A percentile compares a stretch with the other conserved stretches of the same genome.
Evolutionary conservation across 2,888 invertebrate genomes (phyloP).

Genomic region (Cabera pusaria): DNA sequence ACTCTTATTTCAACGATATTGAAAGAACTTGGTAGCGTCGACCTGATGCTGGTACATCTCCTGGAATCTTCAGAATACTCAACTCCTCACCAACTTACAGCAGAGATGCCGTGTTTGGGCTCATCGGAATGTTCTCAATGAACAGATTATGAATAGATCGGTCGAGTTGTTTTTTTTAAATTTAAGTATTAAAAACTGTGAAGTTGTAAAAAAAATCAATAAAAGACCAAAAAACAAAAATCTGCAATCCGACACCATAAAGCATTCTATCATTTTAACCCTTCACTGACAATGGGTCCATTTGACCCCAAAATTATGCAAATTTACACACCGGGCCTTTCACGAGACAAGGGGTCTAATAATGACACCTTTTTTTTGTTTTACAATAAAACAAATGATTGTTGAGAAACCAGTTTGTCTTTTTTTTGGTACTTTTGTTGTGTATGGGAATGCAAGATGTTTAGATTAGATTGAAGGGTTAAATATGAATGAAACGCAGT

Average conservation of each 20-base stretch:
- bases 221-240: slow-evolving; percentile 22
- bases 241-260: slow-evolving; percentile 36
- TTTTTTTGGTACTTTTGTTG: slow-evolving; percentile 41
- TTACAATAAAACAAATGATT: slow-evolving; percentile 39
- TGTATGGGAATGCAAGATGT: slow-evolving; percentile 54
- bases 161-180: too few species aligned
- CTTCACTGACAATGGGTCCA: slow-evolving; percentile 38
- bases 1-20: too few species aligned
- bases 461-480: slow-evolving; percentile 46
- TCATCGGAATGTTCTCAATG: too few species aligned
- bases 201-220: too few species aligned
- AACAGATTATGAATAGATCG: too few species aligned
- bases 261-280: slow-evolving; percentile 44
- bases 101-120: too few species aligned
- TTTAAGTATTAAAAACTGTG: too few species aligned
- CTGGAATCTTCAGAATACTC: too few species aligned
- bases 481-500: slow-evolving; percentile 30
- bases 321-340: slow-evolving; percentile 39
- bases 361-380: slow-evolving; percentile 48
- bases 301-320: slow-evolving; percentile 61
- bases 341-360: slow-evolving; percentile 50
- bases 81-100: too few species aligned
- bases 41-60: too few species aligned
- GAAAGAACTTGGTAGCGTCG: too few species aligned
- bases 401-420: slow-evolving; percentile 22